Evolutionary conservation across 37 sponge, comb jelly and placozoan species (phyloP).

Genomic region (Cladorhizidae sp.): DNA sequence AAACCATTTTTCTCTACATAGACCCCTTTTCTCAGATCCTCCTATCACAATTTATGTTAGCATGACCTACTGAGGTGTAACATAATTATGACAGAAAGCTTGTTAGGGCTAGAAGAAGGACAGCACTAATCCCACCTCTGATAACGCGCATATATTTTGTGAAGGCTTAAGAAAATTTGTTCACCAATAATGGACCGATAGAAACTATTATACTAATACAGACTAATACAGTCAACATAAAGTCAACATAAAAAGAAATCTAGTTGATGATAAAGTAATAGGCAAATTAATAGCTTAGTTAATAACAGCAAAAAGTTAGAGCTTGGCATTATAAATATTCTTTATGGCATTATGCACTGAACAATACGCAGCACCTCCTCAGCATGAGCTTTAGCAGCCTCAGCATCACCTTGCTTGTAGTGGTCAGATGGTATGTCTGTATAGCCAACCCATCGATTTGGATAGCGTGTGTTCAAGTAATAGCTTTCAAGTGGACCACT

Average conservation of each 20-base stretch:
- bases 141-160: too few species aligned
- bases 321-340: neutral
- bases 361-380: constrained; percentile 20
- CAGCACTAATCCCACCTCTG: too few species aligned
- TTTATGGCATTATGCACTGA: neutral
- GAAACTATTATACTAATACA: too few species aligned
- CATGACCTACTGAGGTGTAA: too few species aligned
- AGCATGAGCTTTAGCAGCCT: constrained; percentile 42
- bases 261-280: neutral
- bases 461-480: constrained; percentile 53
- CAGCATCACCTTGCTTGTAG: constrained; percentile 8
- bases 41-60: too few species aligned
- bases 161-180: too few species aligned
- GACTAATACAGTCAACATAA: neutral
- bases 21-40: too few species aligned
- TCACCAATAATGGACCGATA: too few species aligned
- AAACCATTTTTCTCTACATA: too few species aligned
- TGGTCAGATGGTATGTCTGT: constrained; percentile 19
- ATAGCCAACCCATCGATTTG: constrained; percentile 11
- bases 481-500: constrained; percentile 26
- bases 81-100: too few species aligned
- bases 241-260: neutral
- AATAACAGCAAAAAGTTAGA: neutral
- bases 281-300: too few species aligned
- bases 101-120: too few species aligned